A percentile compares a stretch with the other conserved stretches of the same genome.
These are phyloP conservation scores for Leptoclinus maculatus DNA, from an alignment of 2,797 vertebrate species.

Conservation along the genomic window DNA sequence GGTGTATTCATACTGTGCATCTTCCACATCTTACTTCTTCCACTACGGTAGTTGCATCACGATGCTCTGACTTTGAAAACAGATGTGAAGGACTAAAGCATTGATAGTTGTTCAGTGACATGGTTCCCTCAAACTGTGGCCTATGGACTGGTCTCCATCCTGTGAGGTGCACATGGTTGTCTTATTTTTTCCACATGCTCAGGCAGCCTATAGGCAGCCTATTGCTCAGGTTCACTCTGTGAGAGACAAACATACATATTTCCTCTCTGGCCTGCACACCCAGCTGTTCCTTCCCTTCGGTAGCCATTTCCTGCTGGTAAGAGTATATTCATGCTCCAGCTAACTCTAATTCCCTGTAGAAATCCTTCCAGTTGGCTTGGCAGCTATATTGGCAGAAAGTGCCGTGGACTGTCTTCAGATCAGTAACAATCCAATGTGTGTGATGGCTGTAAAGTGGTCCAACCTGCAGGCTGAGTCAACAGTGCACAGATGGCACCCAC, in stretches of 20 bases:
- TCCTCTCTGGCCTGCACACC: neutral
- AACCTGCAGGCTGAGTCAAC: slow-evolving; percentile 46
- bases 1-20: neutral
- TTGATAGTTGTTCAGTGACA: neutral
- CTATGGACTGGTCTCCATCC: neutral
- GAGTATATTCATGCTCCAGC: slow-evolving; percentile 1
- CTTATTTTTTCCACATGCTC: neutral
- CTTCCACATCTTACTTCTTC: neutral
- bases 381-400: neutral
- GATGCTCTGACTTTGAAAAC: neutral
- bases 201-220: neutral
- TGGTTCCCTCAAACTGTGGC: neutral
- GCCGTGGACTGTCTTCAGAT: neutral
- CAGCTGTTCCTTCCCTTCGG: neutral
- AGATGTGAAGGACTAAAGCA: neutral
- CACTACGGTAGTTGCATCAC: too few relatives aligned
- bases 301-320: neutral
- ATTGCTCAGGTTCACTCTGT: neutral
- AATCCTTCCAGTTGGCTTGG: slow-evolving; percentile 6
- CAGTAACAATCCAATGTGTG: slow-evolving; percentile 12
- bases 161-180: slow-evolving; percentile 1
- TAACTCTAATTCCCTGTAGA: neutral
- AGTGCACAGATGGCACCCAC: slow-evolving; percentile 47
- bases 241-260: neutral
- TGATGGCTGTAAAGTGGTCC: slow-evolving; percentile 42